These are phyloP conservation scores for Cynocephalus volans DNA, from an alignment of 2,113 vertebrate genomes.

Conservation along the genomic window DNA sequence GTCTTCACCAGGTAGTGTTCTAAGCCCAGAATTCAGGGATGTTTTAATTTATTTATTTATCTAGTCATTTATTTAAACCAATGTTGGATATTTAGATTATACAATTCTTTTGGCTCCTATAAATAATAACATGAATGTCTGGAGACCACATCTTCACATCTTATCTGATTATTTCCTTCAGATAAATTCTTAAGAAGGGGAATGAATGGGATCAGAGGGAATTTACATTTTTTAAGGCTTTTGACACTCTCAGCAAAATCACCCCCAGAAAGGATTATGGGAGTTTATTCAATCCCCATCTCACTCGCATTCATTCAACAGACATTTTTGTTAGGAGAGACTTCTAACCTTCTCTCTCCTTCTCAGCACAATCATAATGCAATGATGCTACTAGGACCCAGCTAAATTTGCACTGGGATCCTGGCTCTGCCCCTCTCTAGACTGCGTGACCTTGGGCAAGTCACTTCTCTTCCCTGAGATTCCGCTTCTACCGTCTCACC, in stretches of 20 bases:
- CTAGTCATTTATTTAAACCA: not conserved
- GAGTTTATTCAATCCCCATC: not conserved
- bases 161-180: not conserved
- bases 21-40: not conserved
- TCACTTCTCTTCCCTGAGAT: not conserved
- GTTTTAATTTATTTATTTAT: not conserved
- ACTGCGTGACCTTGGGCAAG: too few species aligned
- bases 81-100: not conserved
- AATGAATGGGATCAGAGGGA: not conserved
- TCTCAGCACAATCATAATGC: not conserved
- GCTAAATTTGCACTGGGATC: accelerated
- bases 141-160: not conserved
- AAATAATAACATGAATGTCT: not conserved
- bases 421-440: not conserved
- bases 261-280: not conserved
- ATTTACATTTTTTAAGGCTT: conserved; percentile 3
- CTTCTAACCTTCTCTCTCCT: not conserved
- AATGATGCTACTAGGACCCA: accelerated
- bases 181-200: conserved; percentile 9
- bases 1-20: not conserved
- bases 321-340: not conserved
- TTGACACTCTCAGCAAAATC: not conserved
- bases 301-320: not conserved
- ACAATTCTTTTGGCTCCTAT: not conserved
- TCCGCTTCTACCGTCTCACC: not conserved